Evolutionary conservation across 92 coral and sea anemone genomes (phyloP), one percentile per base, ranked within the genome.

Genomic region (Parazoanthus swiftii): DNA sequence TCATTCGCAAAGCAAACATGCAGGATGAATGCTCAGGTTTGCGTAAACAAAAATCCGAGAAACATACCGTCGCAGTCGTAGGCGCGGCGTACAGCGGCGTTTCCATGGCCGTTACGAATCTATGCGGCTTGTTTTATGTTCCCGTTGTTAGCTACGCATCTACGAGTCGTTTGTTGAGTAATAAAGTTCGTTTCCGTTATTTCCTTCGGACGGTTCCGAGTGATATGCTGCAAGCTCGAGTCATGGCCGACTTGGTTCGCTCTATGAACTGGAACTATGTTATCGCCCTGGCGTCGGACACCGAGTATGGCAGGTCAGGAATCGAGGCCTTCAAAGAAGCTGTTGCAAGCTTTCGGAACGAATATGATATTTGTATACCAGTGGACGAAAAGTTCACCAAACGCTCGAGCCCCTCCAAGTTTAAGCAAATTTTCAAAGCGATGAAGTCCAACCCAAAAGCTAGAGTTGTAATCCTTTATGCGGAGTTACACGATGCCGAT

Each of bases 21-120:
- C 91, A 90, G 29, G 90, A 81, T 54, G 87, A 93, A 11, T 95
- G 98, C 72, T 81, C 90, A 1, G 89, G 89, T 3, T 7, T 86
- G 44, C 35, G 80, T 6, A 26, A 82, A 38, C 86, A 84, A 81
- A 81, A 68, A 20, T 74, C 77, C 65, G 89, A 91, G 39, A 58
- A 81, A 9, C 82, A 82, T 35, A 95, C 95, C 75, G 91, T 94
- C 3, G 95, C 98, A 16, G 98, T 94, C 6, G 95, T 94, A 2
- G 98, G 98, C 6, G 95, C 98, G 9, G 98, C 98, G 1, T 94
- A 94, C 50, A 93, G 95, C 46, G 95, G 98, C 50, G 94, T 93
- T 50, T 94, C 98, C 48, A 94, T 93, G 98, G 98, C 98, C 50
- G 98, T 94, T 1, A 93, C 98, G 9, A 94, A 93, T 89, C 91